Conservation (phyloP, 2,888 invertebrate species). For the Aporophyla lueneburgensis region DNA sequence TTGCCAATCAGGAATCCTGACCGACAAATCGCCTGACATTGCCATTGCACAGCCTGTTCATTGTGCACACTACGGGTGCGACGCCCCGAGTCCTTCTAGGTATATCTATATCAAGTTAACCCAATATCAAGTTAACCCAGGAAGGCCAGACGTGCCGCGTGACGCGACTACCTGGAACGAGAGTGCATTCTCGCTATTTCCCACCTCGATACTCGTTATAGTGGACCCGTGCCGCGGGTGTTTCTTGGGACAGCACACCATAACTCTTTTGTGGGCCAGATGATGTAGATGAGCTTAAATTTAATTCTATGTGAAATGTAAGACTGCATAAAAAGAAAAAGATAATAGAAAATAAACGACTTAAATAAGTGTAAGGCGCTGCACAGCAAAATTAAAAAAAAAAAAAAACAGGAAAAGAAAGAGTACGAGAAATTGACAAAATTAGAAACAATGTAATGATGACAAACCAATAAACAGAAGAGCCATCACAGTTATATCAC, state of each 20-base stretch:
- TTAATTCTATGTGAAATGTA: too few species aligned
- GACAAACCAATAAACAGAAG: background rate
- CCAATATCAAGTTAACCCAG: background rate
- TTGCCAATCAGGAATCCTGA: background rate
- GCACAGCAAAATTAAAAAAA: background rate
- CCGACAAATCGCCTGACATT: too few species aligned
- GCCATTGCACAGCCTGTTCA: background rate
- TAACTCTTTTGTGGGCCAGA: background rate
- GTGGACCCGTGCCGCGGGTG: background rate
- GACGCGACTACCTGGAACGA: conserved; percentile 11
- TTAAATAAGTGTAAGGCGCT: too few species aligned
- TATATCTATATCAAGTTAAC: conserved; percentile 1
- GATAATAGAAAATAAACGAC: too few species aligned
- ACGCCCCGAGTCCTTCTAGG: conserved; percentile 15
- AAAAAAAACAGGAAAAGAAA: background rate
- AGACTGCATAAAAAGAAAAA: too few species aligned
- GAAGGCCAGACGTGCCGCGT: too few species aligned
- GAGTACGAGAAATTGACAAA: background rate
- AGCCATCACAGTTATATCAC: background rate
- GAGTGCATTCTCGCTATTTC: background rate
- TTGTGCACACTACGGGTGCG: conserved; percentile 18
- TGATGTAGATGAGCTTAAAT: too few species aligned
- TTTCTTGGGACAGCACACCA: background rate
- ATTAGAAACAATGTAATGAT: background rate
- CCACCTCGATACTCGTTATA: background rate